These are phyloP conservation scores for Conus ventricosus DNA, from an alignment of 1,140 invertebrate species.

Conservation along the genomic window DNA sequence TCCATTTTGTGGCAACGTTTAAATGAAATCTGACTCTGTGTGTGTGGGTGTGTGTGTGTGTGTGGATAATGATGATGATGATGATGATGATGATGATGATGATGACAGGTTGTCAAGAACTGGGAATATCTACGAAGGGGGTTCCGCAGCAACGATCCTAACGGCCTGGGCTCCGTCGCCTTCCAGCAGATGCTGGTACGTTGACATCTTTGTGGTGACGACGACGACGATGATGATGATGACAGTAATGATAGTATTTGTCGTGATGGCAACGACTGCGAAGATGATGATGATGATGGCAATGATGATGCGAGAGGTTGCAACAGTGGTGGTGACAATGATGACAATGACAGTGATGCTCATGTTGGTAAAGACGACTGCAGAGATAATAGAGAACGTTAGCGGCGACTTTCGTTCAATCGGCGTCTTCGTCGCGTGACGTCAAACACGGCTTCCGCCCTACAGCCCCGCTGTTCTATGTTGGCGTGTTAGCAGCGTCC, in stretches of 20 bases:
- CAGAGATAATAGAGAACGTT: background rate
- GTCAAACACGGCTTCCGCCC: too few species aligned
- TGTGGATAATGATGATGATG: background rate
- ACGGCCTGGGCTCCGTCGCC: conserved; percentile 50
- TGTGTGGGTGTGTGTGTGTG: too few species aligned
- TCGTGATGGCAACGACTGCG: background rate
- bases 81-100: background rate
- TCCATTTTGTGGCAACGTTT: too few species aligned
- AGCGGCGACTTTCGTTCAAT: too few species aligned
- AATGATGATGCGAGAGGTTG: background rate
- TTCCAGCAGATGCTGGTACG: conserved; percentile 54
- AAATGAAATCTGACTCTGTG: too few species aligned
- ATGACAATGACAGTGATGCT: background rate
- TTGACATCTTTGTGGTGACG: background rate
- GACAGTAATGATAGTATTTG: background rate
- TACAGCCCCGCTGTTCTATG: too few species aligned
- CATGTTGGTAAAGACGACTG: background rate
- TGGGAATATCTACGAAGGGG: conserved; percentile 54
- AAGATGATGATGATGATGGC: background rate
- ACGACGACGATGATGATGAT: background rate
- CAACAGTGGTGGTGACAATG: background rate
- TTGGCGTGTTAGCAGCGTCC: too few species aligned
- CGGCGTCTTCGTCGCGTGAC: too few species aligned
- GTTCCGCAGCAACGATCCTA: conserved; percentile 50
- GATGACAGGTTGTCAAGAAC: conserved; percentile 51